phyloP scores from a whole-genome alignment of 2,113 vertebrate genomes.

The Phoxinus phoxinus region DNA sequence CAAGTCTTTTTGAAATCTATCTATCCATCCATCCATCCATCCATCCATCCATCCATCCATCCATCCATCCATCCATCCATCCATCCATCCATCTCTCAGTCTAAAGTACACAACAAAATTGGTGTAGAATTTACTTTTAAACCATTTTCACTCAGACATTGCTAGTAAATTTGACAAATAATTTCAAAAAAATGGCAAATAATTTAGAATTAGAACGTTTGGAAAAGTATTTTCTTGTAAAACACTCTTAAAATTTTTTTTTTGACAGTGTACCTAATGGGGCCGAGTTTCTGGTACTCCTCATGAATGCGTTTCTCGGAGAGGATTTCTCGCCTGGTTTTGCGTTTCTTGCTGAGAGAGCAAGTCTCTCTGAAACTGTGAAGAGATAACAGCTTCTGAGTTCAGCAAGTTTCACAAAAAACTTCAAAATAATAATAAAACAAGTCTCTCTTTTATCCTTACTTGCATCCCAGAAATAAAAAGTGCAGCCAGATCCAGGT shows the following conservation, averaged over 20 bases:
- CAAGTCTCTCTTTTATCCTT: slow-evolving; percentile 66
- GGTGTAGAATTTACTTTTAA: no score
- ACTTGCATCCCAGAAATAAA: slow-evolving; percentile 98
- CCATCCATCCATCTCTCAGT: no score
- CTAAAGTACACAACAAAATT: no score
- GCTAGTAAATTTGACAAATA: no score
- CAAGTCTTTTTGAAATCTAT: neutral
- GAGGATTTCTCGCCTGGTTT: slow-evolving; percentile 89
- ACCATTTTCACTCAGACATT: no score
- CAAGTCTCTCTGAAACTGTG: slow-evolving; percentile 95
- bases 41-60: no score
- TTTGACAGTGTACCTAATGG: slow-evolving; percentile 80
- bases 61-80: no score
- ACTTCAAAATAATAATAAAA: neutral
- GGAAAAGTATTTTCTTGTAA: no score
- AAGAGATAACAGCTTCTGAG: slow-evolving; percentile 12
- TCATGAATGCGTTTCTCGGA: slow-evolving; percentile 94
- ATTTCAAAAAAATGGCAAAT: no score
- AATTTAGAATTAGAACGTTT: no score
- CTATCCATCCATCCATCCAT: no score
- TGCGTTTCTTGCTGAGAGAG: slow-evolving; percentile 96
- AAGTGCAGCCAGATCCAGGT: slow-evolving; percentile 98
- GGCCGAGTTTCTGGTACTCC: slow-evolving; percentile 92
- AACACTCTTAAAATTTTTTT: neutral
- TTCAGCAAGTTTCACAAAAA: neutral